These are phyloP conservation scores for Stegodyphus mimosarum DNA, from an alignment of 1,140 invertebrate genomes.

Conservation along the genomic window DNA sequence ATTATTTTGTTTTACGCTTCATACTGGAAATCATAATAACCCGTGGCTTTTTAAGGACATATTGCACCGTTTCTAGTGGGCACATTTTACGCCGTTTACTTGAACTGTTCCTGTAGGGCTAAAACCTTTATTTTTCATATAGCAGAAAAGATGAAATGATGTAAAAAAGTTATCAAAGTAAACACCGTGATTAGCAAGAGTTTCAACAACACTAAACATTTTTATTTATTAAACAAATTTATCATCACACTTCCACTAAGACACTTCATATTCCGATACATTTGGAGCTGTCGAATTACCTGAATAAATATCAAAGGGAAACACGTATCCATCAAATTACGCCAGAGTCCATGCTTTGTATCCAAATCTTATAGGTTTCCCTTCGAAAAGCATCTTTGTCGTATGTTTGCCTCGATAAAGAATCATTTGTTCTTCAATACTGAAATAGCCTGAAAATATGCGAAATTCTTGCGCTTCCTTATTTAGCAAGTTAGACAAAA, in stretches of 20 bases:
- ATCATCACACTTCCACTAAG: background rate
- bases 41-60: too few relatives aligned
- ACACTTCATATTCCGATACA: background rate
- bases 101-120: background rate
- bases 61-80: too few relatives aligned
- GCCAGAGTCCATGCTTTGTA: background rate
- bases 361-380: background rate
- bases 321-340: background rate
- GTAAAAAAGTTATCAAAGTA: background rate
- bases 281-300: background rate
- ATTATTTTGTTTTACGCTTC: too few relatives aligned
- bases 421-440: background rate
- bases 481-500: background rate
- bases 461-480: background rate
- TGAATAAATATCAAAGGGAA: background rate
- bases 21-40: too few relatives aligned
- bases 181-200: background rate
- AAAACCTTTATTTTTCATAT: background rate
- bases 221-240: too few relatives aligned
- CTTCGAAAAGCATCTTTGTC: background rate
- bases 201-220: background rate
- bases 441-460: background rate
- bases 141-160: background rate
- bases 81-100: too few relatives aligned
- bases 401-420: background rate